Base-by-base conservation (phyloP, 2,888 invertebrate genomes). In the Ormia ochracea region DNA sequence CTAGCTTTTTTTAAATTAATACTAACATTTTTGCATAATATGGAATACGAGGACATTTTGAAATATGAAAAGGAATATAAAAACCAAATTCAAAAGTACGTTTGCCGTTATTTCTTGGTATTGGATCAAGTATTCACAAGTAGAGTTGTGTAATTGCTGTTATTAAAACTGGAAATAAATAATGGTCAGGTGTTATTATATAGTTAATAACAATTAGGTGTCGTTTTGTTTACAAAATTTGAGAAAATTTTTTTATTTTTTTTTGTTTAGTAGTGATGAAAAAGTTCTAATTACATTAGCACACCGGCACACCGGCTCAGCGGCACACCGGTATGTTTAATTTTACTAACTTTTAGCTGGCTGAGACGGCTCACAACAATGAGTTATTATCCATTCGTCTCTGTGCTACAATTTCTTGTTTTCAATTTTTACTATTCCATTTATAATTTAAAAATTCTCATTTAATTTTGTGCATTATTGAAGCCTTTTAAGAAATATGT, bases 11-110 rank as follows among this genome's bases (percentile, higher is more conserved):
- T 61, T 14, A 65, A 68, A 33, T 48, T 52, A 14, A 52, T 56
- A 61, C 38, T 61, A 56, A 61, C 21, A 50, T 72, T 72, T 75
- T 73, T 76, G 76, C 76, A 72, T 68, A 76, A 72, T 72, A 19
- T 54, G 2, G 28, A 19, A 9, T 2, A 48, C 17, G 14, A 50
- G 3, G 10, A 38, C 43, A 52, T 17, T 26, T 28, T 26, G 9
- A 21, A 7, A 48, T 19, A 33, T 28, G 41, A 58, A 17, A 63
- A 50, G 21, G 10, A 23, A 50, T 33, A 50, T 28, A 50, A 63
- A 58, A 14, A 59, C 52, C 33, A 70, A 58, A 70, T 61, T 56
- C 23, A 26, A 23, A 6, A 52, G 19, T 9, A 63, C 48, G 54
- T 54, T 28, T 52, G 31, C 21, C 52, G 33, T 59, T 65, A 52